Base-by-base conservation (phyloP, 2,888 invertebrate species). In the Nematopogon swammerdamellus region DNA sequence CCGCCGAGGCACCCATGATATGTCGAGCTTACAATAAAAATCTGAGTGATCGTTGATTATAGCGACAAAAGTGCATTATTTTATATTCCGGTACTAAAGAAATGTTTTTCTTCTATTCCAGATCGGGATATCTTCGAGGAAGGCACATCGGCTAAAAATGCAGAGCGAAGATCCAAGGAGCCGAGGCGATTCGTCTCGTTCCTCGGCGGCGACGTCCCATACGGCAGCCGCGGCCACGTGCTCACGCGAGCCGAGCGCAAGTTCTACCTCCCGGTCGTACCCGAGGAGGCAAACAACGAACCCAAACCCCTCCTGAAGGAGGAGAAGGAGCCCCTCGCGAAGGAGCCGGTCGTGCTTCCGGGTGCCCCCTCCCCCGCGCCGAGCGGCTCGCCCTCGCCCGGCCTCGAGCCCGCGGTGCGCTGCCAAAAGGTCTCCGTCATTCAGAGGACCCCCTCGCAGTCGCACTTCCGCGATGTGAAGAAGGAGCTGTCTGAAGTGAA, bases 201-300 rank as follows among this genome's bases (percentile, higher is more conserved):
- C 60, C 81, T 91, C 25, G 91, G 91, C 20, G 91, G 91, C 18
- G 89, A 90, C 60, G 82, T 89, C 44, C 91, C 91, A 3, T 92
- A 91, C 59, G 90, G 90, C n/a, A 89, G 89, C 59, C 80, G 87
- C 59, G 85, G 87, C 45, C 88, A 89, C 64, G 87, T 92, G 2
- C 75, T 90, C n/a, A 91, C 91, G 46, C 84, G 87, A 61, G 91
- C 91, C 18, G 91, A 91, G 70, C 83, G 90, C 55, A 91, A 91
- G 72, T 90, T 88, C 61, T 91, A 91, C 67, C 83, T 85, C 25
- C 85, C 87, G 14, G 70, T 71, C n/a, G 71, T 76, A 10, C 65
- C 67, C 42, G 85, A 84, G 58, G 83, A 82, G 55, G 80, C 85
- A 55, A 83, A 84, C 59, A 62, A 80, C 25, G 16, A 29, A 17